A percentile compares a stretch with the other conserved stretches of the same genome.
Conservation (phyloP, 2,888 invertebrate genomes). For the Nyleta sp. region DNA sequence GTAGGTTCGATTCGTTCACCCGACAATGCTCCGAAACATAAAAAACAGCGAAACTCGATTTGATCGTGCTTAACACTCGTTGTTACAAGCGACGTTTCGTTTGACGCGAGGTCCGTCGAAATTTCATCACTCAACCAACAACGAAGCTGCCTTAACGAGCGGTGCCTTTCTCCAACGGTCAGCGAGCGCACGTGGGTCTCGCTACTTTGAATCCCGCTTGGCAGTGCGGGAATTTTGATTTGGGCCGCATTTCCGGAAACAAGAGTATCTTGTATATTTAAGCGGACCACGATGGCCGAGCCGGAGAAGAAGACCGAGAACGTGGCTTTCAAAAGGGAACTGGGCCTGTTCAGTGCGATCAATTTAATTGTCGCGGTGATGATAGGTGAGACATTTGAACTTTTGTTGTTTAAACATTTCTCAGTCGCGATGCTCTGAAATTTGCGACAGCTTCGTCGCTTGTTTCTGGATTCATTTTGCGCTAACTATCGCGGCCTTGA, state of each 20-base stretch:
- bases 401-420: too few relatives aligned
- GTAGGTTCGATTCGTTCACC: too few relatives aligned
- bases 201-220: too few relatives aligned
- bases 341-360: constrained; percentile 91
- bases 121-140: too few relatives aligned
- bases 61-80: background rate
- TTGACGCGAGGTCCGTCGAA: too few relatives aligned
- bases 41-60: background rate
- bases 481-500: too few relatives aligned
- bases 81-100: background rate
- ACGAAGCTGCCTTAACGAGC: background rate
- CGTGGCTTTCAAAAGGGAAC: constrained; percentile 88
- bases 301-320: constrained; percentile 30
- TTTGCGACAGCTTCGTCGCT: too few relatives aligned
- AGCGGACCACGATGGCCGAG: constrained; percentile 23
- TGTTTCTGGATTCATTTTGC: too few relatives aligned
- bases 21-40: constrained; percentile 15
- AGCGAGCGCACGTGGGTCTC: background rate
- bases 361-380: constrained; percentile 93
- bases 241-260: background rate
- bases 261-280: background rate
- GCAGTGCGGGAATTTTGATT: constrained; percentile 23
- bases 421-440: too few relatives aligned
- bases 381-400: constrained; percentile 91
- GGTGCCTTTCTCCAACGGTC: background rate